A percentile compares a stretch with the other conserved stretches of the same genome.
phyloP scores from a whole-genome alignment of 2,113 vertebrate genomes.

The Hippocampus zosterae region DNA sequence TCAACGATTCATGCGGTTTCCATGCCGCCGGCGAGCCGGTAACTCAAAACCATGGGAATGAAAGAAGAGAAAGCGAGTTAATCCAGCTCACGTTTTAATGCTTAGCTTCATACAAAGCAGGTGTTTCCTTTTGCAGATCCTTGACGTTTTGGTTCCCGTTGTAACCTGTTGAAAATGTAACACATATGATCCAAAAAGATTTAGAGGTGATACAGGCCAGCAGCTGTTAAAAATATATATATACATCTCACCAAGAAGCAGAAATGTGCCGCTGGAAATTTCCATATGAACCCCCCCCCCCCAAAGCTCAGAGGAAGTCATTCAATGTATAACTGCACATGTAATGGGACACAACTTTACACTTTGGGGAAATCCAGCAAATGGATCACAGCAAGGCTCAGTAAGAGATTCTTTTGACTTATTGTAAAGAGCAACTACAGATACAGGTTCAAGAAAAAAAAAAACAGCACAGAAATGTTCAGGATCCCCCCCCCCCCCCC shows the following conservation, averaged over 20 bases:
- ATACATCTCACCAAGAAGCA: neutral
- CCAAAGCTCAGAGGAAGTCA: neutral
- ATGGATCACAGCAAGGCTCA: neutral
- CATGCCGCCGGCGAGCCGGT: constrained; percentile 28
- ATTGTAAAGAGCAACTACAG: neutral
- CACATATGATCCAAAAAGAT: neutral
- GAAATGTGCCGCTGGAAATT: neutral
- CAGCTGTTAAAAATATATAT: neutral
- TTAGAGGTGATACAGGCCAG: neutral
- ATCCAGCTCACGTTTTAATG: constrained; percentile 30
- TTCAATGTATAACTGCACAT: neutral
- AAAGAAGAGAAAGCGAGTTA: constrained; percentile 31
- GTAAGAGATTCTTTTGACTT: neutral
- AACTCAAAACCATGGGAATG: constrained; percentile 48
- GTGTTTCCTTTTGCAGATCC: constrained; percentile 14
- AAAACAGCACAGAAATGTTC: neutral
- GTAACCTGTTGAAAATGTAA: neutral
- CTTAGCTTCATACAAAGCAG: constrained; percentile 30
- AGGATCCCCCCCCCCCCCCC: neutral
- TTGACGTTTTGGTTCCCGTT: constrained; percentile 6
- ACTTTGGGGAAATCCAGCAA: neutral
- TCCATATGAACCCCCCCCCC: neutral
- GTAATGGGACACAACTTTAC: neutral
- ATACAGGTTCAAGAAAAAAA: neutral
- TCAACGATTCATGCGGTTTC: constrained; percentile 67